Evolutionary conservation across 2,888 invertebrate species (phyloP).

Genomic region (Andrena camellia): DNA sequence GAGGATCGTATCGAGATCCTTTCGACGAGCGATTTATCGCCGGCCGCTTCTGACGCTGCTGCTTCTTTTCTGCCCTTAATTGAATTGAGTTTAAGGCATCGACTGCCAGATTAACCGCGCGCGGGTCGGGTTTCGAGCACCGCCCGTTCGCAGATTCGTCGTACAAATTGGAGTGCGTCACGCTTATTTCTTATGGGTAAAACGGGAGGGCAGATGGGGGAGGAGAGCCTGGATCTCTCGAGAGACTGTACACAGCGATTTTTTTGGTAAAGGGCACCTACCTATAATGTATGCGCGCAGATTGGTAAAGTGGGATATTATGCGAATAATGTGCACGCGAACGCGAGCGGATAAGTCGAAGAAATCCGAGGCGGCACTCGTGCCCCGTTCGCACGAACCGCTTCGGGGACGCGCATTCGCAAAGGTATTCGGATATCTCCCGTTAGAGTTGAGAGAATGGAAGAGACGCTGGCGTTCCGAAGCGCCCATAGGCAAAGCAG

Average conservation of each 20-base stretch:
- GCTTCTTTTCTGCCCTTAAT: constrained; percentile 26
- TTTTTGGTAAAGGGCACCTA: too few species aligned
- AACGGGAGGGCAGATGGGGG: too few species aligned
- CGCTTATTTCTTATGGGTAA: too few species aligned
- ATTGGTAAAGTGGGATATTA: too few species aligned
- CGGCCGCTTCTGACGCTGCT: constrained; percentile 15
- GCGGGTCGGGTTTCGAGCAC: neutral
- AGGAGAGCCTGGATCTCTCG: too few species aligned
- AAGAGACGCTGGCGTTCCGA: constrained; percentile 55
- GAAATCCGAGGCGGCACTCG: neutral
- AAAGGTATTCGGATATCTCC: constrained; percentile 2
- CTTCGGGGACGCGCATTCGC: neutral
- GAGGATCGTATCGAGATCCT: constrained; percentile 29
- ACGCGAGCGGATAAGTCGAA: too few species aligned
- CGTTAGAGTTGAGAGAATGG: neutral
- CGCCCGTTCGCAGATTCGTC: neutral
- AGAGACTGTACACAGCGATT: too few species aligned
- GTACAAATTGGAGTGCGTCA: constrained; percentile 1
- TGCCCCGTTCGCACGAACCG: constrained; percentile 23
- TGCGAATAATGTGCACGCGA: too few species aligned
- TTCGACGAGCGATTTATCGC: constrained; percentile 18
- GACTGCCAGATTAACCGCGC: constrained; percentile 1
- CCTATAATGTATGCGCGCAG: too few species aligned
- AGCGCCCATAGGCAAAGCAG: constrained; percentile 78
- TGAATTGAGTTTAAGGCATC: constrained; percentile 27